These are phyloP conservation scores for Tridacna gigas DNA, from an alignment of 2,888 invertebrate genomes.

Conservation along the genomic window DNA sequence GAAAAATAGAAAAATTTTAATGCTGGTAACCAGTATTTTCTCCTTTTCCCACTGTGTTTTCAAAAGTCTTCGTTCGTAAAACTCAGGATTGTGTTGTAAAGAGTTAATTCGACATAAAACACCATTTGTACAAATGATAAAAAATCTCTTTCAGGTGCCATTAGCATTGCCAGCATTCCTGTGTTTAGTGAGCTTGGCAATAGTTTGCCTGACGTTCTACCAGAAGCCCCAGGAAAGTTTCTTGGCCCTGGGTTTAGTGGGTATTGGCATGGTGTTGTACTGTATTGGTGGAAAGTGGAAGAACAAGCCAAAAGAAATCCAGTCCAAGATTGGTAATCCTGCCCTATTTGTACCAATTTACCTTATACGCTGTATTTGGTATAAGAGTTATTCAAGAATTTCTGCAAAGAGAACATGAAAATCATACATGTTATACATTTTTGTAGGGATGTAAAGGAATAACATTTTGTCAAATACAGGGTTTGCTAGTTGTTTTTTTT, in stretches of 20 bases:
- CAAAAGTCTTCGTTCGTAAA: neutral
- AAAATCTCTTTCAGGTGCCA: conserved; percentile 87
- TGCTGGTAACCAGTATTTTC: neutral
- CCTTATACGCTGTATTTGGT: no score
- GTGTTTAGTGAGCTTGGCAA: conserved; percentile 92
- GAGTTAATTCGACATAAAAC: no score
- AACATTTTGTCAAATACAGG: no score
- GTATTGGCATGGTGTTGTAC: conserved; percentile 90
- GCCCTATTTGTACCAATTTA: no score
- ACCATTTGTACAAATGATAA: no score
- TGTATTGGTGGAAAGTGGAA: conserved; percentile 76
- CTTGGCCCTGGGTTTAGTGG: conserved; percentile 87
- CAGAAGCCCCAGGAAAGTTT: conserved; percentile 90
- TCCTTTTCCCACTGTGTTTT: neutral
- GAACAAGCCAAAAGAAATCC: conserved; percentile 75
- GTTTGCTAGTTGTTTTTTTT: no score
- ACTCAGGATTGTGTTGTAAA: no score
- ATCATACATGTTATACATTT: no score
- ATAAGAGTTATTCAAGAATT: no score
- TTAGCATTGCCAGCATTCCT: conserved; percentile 93
- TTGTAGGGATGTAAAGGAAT: no score
- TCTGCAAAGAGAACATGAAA: no score
- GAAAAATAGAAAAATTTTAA: neutral
- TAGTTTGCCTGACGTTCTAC: conserved; percentile 94
- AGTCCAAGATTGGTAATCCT: conserved; percentile 77